Evolutionary conservation across 2,113 vertebrate genomes (phyloP).

Genomic region (Campylorhamphus procurvoides): DNA sequence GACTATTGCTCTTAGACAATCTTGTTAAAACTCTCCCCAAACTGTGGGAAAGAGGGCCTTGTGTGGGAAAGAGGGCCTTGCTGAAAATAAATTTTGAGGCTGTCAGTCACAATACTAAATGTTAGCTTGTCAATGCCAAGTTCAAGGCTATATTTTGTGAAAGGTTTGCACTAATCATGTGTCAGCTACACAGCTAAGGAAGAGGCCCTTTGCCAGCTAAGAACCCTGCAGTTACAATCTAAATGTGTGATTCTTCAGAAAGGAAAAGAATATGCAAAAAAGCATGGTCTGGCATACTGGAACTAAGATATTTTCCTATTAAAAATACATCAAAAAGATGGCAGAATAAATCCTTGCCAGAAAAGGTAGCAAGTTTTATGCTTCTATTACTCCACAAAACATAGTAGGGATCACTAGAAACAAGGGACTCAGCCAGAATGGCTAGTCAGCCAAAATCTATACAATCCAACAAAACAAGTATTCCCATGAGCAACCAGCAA

Average conservation of each 20-base stretch:
- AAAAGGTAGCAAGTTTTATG: background rate
- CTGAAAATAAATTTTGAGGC: background rate
- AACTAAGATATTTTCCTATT: background rate
- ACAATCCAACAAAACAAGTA: background rate
- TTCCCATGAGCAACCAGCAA: background rate
- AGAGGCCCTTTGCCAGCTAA: background rate
- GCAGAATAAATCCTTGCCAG: background rate
- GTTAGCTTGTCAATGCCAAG: background rate
- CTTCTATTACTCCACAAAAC: background rate
- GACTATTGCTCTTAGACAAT: background rate
- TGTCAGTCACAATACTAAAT: background rate
- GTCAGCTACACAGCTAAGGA: background rate
- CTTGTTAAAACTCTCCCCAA: background rate
- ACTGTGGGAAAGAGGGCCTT: background rate
- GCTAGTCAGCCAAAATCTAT: background rate
- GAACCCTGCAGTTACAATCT: background rate
- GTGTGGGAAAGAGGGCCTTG: background rate
- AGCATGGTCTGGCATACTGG: background rate
- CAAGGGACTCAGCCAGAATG: background rate
- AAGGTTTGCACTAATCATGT: background rate
- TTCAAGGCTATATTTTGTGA: background rate
- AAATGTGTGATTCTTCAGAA: background rate
- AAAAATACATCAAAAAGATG: background rate
- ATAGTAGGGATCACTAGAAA: background rate
- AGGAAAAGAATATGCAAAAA: background rate